A percentile compares a stretch with the other conserved stretches of the same genome.
These are phyloP conservation scores for Mionectes macconnelli DNA, from an alignment of 2,113 vertebrate genomes.

Conservation along the genomic window DNA sequence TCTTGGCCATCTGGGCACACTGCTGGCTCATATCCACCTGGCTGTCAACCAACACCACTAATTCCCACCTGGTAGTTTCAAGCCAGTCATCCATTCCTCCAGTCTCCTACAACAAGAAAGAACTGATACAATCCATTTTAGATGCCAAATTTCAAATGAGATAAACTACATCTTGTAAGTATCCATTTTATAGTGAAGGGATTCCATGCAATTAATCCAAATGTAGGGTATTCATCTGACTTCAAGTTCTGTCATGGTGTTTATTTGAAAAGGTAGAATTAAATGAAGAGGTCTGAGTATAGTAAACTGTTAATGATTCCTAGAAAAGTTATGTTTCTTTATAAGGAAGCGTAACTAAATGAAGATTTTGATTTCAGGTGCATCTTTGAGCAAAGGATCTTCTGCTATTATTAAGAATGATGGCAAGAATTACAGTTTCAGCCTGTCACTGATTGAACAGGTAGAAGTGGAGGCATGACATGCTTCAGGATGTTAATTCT, in stretches of 20 bases:
- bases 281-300: background rate
- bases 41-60: background rate
- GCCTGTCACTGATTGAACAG: background rate
- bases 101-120: background rate
- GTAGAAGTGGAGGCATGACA: background rate
- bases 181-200: background rate
- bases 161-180: background rate
- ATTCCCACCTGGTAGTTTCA: background rate
- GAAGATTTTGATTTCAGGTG: background rate
- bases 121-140: background rate
- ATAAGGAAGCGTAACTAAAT: background rate
- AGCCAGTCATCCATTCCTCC: background rate
- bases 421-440: background rate
- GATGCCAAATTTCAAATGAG: background rate
- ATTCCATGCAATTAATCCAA: background rate
- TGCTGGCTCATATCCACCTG: background rate
- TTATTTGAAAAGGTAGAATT: background rate
- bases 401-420: background rate
- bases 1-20: background rate
- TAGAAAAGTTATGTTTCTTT: background rate
- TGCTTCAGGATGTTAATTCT: background rate
- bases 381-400: background rate
- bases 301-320: background rate
- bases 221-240: background rate
- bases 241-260: background rate